Evolutionary conservation across 2,888 invertebrate species (phyloP), one percentile per base, ranked within the genome.

Genomic region (Selenia dentaria): DNA sequence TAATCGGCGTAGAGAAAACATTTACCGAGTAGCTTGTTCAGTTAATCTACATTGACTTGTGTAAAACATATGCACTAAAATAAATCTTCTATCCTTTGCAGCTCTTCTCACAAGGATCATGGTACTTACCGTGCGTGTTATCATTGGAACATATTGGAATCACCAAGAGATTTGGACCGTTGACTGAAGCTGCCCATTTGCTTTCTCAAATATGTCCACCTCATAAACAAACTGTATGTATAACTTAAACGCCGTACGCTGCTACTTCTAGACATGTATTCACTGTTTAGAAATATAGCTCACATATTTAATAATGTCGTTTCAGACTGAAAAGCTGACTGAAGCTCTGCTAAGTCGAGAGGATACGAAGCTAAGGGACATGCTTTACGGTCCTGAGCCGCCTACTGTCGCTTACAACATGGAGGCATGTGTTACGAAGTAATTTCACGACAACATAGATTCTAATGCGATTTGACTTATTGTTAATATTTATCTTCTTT

Each of bases 81-180:
- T 50, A 8, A n/a, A n/a, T 53, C 3, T 24, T 12, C 48, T 33
- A 10, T 51, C 41, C 14, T 45, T 74, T 74, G 39, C 83, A 95
- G 95, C 87, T 96, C 35, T 96, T 98, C 92, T 94, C 98, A 0
- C 94, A 95, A 84, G 94, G 95, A 62, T 92, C 94, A 27, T 93
- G 94, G 74, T 95, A 96, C 70, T 92, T 94, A 24, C 94, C 94
- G 47, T 97, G 96, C 78, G 95, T 96, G 77, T 92, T 96, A 70
- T 96, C 97, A 78, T 87, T 98, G 62, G 96, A 97, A 65, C 97
- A 97, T 76, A 86, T 97, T 62, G 98, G 98, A 29, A 96, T 97
- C 70, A 93, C 94, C 39, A 92, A 97, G 65, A 93, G 94, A 57
- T 95, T 96, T 69, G 93, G 95, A 10, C 94, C 94, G 43, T 87